Percentiles rank a stretch among this genome's conserved stretches.
Conservation (phyloP, 1,140 invertebrate genomes). For the Amyelois transitella region DNA sequence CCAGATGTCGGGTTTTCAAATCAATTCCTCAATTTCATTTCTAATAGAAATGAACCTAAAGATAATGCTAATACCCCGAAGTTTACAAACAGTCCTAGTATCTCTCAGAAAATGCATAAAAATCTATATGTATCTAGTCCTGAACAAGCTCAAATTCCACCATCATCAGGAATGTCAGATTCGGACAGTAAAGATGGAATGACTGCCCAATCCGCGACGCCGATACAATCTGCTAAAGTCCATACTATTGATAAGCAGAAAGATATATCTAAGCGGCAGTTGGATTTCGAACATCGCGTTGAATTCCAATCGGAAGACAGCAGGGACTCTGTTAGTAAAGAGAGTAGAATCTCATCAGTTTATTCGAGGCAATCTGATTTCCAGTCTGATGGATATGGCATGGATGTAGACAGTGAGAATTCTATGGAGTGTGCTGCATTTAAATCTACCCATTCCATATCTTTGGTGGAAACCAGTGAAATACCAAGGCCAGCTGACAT, state of each 20-base stretch:
- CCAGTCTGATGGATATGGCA: conserved; percentile 65
- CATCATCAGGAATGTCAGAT: conserved; percentile 60
- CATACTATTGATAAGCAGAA: conserved; percentile 65
- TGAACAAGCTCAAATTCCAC: conserved; percentile 70
- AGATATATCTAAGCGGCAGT: conserved; percentile 68
- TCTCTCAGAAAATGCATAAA: conserved; percentile 74
- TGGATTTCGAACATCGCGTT: conserved; percentile 65
- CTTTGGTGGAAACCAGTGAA: conserved; percentile 64
- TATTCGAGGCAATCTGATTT: conserved; percentile 66
- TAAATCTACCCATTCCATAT: conserved; percentile 69
- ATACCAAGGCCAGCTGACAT: conserved; percentile 67
- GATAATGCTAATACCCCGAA: conserved; percentile 72
- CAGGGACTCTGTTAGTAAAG: conserved; percentile 68
- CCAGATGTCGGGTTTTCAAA: conserved; percentile 66
- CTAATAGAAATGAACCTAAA: conserved; percentile 70
- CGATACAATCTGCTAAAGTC: conserved; percentile 61
- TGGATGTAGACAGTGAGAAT: conserved; percentile 74
- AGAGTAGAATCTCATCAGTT: conserved; percentile 66
- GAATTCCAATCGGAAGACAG: conserved; percentile 71
- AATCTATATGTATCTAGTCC: conserved; percentile 73
- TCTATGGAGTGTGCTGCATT: conserved; percentile 68
- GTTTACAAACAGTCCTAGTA: conserved; percentile 67
- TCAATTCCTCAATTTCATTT: conserved; percentile 69
- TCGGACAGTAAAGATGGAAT: conserved; percentile 67
- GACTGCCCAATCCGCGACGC: conserved; percentile 53